phyloP scores from a whole-genome alignment of 2,888 invertebrate genomes.

The Argyresthia goedartella region DNA sequence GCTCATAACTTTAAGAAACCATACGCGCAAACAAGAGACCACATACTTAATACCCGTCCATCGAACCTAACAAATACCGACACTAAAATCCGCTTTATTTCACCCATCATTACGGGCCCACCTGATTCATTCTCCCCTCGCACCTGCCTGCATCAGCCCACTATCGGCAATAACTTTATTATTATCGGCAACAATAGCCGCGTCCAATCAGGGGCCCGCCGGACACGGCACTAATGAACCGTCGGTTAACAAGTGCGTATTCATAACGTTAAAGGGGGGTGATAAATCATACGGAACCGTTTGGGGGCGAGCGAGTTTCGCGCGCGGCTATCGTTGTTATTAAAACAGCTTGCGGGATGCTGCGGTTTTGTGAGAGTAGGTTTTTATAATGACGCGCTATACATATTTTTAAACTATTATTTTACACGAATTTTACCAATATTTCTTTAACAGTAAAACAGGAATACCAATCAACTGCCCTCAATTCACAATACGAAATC shows the following conservation, averaged over 20 bases:
- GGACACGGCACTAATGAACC: conserved; percentile 48
- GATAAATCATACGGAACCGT: conserved; percentile 40
- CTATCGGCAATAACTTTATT: conserved; percentile 48
- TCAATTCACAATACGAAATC: too few relatives aligned
- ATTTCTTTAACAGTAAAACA: too few relatives aligned
- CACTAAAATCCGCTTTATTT: too few relatives aligned
- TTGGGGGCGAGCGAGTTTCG: neutral
- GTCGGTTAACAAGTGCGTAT: conserved; percentile 61
- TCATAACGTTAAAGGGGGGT: conserved; percentile 49
- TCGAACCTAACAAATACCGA: too few relatives aligned
- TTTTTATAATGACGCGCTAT: neutral
- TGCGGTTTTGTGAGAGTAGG: neutral
- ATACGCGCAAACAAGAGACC: too few relatives aligned
- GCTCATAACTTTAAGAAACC: too few relatives aligned
- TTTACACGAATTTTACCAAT: too few relatives aligned
- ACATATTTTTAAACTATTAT: too few relatives aligned
- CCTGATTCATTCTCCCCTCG: neutral
- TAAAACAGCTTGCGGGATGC: too few relatives aligned
- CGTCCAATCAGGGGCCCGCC: conserved; percentile 53
- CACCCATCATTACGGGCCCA: neutral
- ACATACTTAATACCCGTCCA: too few relatives aligned
- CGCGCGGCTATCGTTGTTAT: neutral
- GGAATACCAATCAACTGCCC: too few relatives aligned
- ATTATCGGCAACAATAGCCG: conserved; percentile 24
- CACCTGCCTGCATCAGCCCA: conserved; percentile 6